Evolutionary conservation across 2,888 invertebrate genomes (phyloP).

Genomic region (Macaria notata): DNA sequence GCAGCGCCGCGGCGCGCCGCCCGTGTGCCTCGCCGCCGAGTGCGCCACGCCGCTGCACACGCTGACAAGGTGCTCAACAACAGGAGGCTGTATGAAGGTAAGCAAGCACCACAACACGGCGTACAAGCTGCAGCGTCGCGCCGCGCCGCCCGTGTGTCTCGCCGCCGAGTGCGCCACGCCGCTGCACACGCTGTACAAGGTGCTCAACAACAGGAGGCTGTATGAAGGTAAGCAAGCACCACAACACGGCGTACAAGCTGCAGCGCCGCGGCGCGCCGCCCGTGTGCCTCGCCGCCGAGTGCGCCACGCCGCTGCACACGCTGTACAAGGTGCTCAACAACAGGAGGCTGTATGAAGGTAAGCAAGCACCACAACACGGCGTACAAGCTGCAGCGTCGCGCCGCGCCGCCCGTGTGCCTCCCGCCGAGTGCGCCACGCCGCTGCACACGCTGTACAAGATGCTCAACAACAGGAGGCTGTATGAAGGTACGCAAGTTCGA

Average conservation of each 20-base stretch:
- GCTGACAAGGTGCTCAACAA: constrained; percentile 66
- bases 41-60: constrained; percentile 86
- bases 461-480: constrained; percentile 39
- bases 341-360: constrained; percentile 34
- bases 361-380: constrained; percentile 22
- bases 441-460: constrained; percentile 81
- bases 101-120: constrained; percentile 20
- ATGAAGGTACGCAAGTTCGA: constrained; percentile 41
- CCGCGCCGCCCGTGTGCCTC: constrained; percentile 62
- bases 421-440: constrained; percentile 85
- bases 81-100: constrained; percentile 34
- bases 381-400: constrained; percentile 14
- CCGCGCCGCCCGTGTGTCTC: constrained; percentile 62
- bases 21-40: constrained; percentile 80
- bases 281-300: constrained; percentile 81
- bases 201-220: constrained; percentile 43
- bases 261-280: constrained; percentile 26
- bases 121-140: constrained; percentile 14
- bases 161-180: constrained; percentile 85
- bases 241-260: constrained; percentile 21
- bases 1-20: constrained; percentile 19
- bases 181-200: constrained; percentile 80
- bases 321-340: constrained; percentile 68
- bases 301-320: constrained; percentile 85
- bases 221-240: constrained; percentile 36